These are phyloP conservation scores for Dallia pectoralis DNA, from an alignment of 2,797 vertebrate species.

Conservation along the genomic window DNA sequence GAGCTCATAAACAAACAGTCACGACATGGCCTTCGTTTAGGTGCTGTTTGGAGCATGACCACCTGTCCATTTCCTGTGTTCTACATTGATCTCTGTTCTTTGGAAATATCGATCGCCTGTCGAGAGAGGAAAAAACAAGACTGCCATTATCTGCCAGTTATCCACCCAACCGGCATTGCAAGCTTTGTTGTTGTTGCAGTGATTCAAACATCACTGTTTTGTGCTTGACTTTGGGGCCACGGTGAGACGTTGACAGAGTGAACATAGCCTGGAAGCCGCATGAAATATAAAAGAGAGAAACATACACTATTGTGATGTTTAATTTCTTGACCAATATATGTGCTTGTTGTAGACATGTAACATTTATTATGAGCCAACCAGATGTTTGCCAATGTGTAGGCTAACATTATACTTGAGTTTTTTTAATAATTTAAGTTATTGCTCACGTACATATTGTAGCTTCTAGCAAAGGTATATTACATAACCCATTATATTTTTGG, in stretches of 20 bases:
- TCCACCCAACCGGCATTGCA: neutral
- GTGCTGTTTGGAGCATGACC: neutral
- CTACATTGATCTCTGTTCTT: slow-evolving; percentile 36
- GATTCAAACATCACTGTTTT: neutral
- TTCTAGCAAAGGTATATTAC: no score
- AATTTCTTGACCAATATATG: no score
- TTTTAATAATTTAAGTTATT: no score
- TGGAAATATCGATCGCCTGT: slow-evolving; percentile 37
- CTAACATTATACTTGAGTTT: no score
- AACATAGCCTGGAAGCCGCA: no score
- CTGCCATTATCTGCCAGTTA: neutral
- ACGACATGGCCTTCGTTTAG: neutral
- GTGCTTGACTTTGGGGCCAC: neutral
- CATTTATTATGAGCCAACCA: no score
- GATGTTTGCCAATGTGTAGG: no score
- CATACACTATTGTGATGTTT: no score
- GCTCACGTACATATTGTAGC: no score
- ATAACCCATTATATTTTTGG: no score
- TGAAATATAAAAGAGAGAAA: no score
- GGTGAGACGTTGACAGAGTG: slow-evolving; percentile 7
- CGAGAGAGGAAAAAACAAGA: slow-evolving; percentile 23
- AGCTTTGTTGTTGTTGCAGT: neutral
- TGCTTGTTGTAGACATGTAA: no score
- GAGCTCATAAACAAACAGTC: neutral
- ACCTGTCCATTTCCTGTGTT: slow-evolving; percentile 37